Evolutionary conservation across 2,113 vertebrate genomes (phyloP).

Genomic region (Notothenia coriiceps): DNA sequence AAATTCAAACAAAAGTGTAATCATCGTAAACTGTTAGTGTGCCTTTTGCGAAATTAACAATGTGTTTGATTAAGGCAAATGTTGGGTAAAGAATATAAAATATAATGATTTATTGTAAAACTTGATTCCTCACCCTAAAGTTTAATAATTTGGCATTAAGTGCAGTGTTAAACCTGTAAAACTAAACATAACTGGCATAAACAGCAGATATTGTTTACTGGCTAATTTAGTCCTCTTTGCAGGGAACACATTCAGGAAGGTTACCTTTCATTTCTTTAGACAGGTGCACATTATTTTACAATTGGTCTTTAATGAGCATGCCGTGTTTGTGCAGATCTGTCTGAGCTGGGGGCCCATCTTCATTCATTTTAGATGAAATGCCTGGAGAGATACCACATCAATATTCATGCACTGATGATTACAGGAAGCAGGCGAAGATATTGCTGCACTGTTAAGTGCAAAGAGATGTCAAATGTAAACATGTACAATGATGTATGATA

Average conservation of each 20-base stretch:
- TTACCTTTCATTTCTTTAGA: conserved; percentile 68
- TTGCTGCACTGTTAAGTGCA: conserved; percentile 71
- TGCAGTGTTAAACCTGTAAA: conserved; percentile 1
- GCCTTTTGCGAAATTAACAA: neutral
- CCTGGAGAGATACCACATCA: conserved; percentile 79
- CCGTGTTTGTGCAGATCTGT: conserved; percentile 77
- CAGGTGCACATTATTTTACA: conserved; percentile 81
- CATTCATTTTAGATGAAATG: conserved; percentile 84
- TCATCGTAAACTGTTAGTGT: neutral
- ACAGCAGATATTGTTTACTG: neutral
- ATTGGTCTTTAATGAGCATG: conserved; percentile 81
- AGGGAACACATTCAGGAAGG: conserved; percentile 17
- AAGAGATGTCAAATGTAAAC: conserved; percentile 81
- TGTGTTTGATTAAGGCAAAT: neutral
- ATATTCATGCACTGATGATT: conserved; percentile 82
- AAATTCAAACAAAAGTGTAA: neutral
- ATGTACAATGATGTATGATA: conserved; percentile 75
- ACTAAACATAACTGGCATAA: conserved; percentile 9
- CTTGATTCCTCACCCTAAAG: neutral
- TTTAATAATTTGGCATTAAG: conserved; percentile 28
- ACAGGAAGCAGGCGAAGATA: conserved; percentile 69
- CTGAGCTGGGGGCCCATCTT: conserved; percentile 69
- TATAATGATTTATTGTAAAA: neutral
- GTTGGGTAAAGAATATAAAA: neutral
- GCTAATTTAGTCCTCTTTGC: conserved; percentile 31